Evolutionary conservation across 2,888 invertebrate genomes (phyloP).

Genomic region (Drosophila koepferae): DNA sequence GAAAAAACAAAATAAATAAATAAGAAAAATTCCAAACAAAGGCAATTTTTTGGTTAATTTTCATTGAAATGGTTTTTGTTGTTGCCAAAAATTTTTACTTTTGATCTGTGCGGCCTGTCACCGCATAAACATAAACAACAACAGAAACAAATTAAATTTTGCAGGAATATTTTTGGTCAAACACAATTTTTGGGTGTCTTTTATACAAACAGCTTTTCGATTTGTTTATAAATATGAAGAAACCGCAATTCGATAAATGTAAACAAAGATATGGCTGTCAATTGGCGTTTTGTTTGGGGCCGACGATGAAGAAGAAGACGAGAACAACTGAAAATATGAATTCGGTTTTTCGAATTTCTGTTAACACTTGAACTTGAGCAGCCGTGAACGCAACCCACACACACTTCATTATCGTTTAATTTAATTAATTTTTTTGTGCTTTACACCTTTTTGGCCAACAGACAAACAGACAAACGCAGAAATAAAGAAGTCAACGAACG

Average conservation of each 20-base stretch:
- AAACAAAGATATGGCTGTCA: constrained; percentile 54
- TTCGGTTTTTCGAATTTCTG: constrained; percentile 26
- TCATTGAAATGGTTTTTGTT: neutral
- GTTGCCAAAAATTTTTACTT: constrained; percentile 32
- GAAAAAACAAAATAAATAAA: neutral
- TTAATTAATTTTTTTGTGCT: constrained; percentile 34
- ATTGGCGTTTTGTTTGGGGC: constrained; percentile 50
- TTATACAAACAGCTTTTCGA: constrained; percentile 16
- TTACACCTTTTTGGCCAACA: constrained; percentile 40
- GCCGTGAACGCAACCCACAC: constrained; percentile 14
- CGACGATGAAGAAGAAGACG: constrained; percentile 1
- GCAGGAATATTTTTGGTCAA: constrained; percentile 27
- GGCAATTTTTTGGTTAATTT: neutral
- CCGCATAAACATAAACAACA: constrained; percentile 27
- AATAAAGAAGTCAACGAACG: constrained; percentile 48
- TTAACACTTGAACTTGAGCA: constrained; percentile 52
- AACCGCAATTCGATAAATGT: constrained; percentile 51
- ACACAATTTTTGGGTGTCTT: constrained; percentile 23
- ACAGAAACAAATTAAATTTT: constrained; percentile 19
- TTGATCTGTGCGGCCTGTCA: constrained; percentile 33
- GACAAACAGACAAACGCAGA: neutral
- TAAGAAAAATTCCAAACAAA: neutral
- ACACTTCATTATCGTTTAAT: constrained; percentile 17
- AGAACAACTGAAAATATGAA: constrained; percentile 33
- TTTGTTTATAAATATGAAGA: constrained; percentile 43